Evolutionary conservation across 2,113 vertebrate species (phyloP).

Genomic region (Riparia riparia): DNA sequence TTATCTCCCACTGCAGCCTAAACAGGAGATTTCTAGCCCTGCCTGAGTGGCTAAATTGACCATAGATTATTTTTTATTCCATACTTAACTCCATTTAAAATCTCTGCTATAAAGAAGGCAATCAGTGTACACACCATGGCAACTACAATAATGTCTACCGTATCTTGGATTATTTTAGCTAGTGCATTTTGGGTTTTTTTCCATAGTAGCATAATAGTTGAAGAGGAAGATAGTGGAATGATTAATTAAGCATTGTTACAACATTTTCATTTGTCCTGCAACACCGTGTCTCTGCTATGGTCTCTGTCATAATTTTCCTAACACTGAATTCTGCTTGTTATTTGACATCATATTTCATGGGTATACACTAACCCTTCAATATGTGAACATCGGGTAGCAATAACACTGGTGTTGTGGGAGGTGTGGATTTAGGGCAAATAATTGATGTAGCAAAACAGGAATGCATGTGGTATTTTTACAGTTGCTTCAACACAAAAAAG

Average conservation of each 20-base stretch:
- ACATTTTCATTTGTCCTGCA: not conserved
- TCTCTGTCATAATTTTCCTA: not conserved
- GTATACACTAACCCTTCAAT: not conserved
- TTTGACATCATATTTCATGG: not conserved
- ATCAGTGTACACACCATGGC: not conserved
- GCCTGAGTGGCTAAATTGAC: slow-evolving; percentile 28
- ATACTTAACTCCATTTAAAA: slow-evolving; percentile 10
- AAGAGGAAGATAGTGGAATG: not conserved
- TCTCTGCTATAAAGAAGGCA: not conserved
- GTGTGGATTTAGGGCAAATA: not conserved
- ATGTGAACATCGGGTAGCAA: not conserved
- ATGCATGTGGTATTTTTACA: not conserved
- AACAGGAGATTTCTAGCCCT: slow-evolving; percentile 26
- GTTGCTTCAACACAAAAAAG: not conserved
- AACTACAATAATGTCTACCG: not conserved
- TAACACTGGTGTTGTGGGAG: not conserved
- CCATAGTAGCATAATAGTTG: not conserved
- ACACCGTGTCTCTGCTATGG: not conserved
- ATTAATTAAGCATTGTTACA: not conserved
- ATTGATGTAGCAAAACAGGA: not conserved
- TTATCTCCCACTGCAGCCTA: slow-evolving; percentile 43
- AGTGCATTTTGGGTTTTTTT: not conserved
- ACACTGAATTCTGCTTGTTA: not conserved
- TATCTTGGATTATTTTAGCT: not conserved
- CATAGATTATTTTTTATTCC: not conserved